Base-by-base conservation (phyloP, 2,797 vertebrate species). In the Scomberomorus guttatus region DNA sequence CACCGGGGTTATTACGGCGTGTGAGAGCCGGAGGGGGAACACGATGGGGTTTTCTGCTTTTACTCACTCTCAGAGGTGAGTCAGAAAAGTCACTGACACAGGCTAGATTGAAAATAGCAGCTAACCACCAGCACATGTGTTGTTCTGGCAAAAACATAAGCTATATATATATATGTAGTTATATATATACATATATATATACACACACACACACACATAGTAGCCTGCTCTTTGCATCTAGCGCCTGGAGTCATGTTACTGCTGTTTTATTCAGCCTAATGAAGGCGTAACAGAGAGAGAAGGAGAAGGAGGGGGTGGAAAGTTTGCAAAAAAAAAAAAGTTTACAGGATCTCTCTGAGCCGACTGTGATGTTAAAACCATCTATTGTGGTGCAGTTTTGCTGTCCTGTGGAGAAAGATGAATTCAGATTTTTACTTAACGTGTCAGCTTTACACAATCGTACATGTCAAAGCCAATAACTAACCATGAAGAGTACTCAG, bases 81-180 rank as follows among this genome's bases (percentile, higher is more conserved):
- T 88, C 83, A 57, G 77, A 84, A 67, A 84, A 87, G 81, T 83
- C 79, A 54, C 37, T 42, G 79, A 88, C 85, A 79, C 79, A 79
- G 66, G 73, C 72, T 56, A 60, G 46, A 72, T 63, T 80, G 74
- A 75, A 88, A 86, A 89, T 85, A 84, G 84, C 81, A 66, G 76
- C 84, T 94, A 90, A 93, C 88, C 75, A 87, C 74, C 84, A 74
- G 83, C 90, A 91, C 82, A 83, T 93, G 90, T 91, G 84, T 66
- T 79, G 48, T 37, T 80, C 90, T 89, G 91, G 87, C 66, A 87
- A 75, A 81, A 89, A 86, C 79, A 84, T 82, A 82, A 51, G 50
- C 73, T 48, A 34, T 34, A 34, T 34, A 34, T 34, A 37, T 37
- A 37, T 37, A 37, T 37, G 10, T 37, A 29, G 3, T 37, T 37